Conservation (phyloP, 2,113 vertebrate species). For the Platysternon megacephalum region DNA sequence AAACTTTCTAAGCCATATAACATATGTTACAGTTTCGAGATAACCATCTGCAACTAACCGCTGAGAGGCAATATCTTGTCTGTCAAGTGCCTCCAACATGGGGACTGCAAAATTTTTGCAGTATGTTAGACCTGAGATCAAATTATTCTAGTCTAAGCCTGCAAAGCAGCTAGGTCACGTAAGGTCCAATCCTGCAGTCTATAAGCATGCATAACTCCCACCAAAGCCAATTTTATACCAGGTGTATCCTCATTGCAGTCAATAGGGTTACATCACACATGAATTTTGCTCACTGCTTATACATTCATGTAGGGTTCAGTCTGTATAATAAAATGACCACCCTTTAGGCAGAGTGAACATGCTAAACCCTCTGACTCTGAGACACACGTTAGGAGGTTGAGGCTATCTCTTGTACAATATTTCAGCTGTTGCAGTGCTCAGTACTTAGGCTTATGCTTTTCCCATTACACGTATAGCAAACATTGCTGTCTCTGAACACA, state of each 20-base stretch:
- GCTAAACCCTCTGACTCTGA: background rate
- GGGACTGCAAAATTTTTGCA: background rate
- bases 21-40: background rate
- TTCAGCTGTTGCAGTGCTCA: background rate
- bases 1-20: background rate
- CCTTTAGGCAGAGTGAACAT: background rate
- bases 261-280: background rate
- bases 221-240: background rate
- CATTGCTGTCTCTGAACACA: constrained; percentile 22
- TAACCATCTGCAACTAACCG: background rate
- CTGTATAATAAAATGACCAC: background rate
- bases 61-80: background rate
- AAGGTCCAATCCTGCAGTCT: background rate
- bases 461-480: constrained; percentile 57
- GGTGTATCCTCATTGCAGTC: background rate
- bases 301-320: background rate
- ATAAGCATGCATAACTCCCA: background rate
- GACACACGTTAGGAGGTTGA: background rate
- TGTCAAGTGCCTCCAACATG: background rate
- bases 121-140: background rate
- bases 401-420: background rate
- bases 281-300: background rate
- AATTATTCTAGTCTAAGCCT: background rate
- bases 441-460: constrained; percentile 38
- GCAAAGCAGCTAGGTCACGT: background rate